Percentiles rank a stretch among this genome's conserved stretches.
phyloP scores from a whole-genome alignment of 2,113 vertebrate genomes.

The Burhinus oedicnemus region DNA sequence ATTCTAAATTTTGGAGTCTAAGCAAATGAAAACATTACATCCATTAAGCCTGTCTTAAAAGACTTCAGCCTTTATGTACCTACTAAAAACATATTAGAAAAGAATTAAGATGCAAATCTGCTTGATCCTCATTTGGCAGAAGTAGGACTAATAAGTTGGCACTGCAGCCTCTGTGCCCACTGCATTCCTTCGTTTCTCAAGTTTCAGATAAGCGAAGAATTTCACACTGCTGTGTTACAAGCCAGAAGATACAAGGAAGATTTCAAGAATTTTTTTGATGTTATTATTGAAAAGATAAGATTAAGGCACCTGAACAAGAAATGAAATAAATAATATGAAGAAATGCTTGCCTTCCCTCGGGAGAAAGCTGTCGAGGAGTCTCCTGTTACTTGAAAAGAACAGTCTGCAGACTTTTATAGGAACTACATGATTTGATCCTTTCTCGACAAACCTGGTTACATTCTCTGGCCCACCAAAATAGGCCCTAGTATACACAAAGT shows the following conservation, averaged over 20 bases:
- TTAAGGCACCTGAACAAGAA: neutral
- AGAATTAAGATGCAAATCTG: neutral
- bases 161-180: neutral
- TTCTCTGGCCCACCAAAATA: slow-evolving; percentile 30
- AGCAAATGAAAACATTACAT: neutral
- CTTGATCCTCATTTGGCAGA: slow-evolving; percentile 10
- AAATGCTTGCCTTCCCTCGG: neutral
- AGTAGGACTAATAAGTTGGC: neutral
- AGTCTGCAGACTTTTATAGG: neutral
- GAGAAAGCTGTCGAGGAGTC: neutral
- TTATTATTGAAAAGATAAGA: neutral
- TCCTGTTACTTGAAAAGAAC: neutral
- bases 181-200: neutral
- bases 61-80: neutral
- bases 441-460: neutral
- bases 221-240: neutral
- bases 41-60: neutral
- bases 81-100: slow-evolving; percentile 26
- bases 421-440: neutral
- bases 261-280: neutral
- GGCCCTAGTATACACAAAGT: neutral
- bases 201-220: neutral
- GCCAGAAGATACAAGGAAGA: neutral
- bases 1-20: neutral
- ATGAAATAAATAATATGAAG: neutral